Evolutionary conservation across 2,888 invertebrate species (phyloP).

Genomic region (Lissocephala sabroskyi): DNA sequence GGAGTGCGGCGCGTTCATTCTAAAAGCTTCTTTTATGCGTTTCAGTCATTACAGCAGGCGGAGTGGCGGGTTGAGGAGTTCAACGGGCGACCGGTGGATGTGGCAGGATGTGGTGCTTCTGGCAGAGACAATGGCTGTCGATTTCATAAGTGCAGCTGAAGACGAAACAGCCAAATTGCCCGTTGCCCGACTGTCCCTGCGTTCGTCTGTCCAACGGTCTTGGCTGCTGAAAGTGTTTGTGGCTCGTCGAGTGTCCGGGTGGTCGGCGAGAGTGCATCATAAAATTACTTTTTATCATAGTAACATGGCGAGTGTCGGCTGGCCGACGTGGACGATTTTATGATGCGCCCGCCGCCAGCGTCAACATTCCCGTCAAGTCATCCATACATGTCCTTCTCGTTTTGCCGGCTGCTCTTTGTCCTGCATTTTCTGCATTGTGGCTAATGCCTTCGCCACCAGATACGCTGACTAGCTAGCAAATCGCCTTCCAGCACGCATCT

Average conservation of each 20-base stretch:
- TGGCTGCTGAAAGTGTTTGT: conserved; percentile 20
- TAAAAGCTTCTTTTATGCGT: conserved; percentile 30
- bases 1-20: conserved; percentile 31
- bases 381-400: conserved; percentile 39
- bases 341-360: conserved; percentile 32
- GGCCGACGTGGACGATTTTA: conserved; percentile 37
- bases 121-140: conserved; percentile 44
- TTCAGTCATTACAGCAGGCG: conserved; percentile 45
- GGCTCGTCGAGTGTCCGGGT: not conserved
- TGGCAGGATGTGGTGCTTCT: conserved; percentile 19
- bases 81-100: not conserved
- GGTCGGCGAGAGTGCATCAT: conserved; percentile 49
- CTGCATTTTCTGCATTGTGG: conserved; percentile 21
- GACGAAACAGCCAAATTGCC: conserved; percentile 10
- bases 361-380: conserved; percentile 44
- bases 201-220: conserved; percentile 1
- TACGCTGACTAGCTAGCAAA: too few relatives aligned
- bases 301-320: conserved; percentile 39
- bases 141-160: conserved; percentile 43
- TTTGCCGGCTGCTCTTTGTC: conserved; percentile 33
- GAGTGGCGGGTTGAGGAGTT: too few relatives aligned
- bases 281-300: conserved; percentile 68
- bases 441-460: too few relatives aligned
- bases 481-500: too few relatives aligned
- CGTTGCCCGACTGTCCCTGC: not conserved